Conservation (phyloP, 23 tunicate genomes). For the Halocynthia roretzi region DNA sequence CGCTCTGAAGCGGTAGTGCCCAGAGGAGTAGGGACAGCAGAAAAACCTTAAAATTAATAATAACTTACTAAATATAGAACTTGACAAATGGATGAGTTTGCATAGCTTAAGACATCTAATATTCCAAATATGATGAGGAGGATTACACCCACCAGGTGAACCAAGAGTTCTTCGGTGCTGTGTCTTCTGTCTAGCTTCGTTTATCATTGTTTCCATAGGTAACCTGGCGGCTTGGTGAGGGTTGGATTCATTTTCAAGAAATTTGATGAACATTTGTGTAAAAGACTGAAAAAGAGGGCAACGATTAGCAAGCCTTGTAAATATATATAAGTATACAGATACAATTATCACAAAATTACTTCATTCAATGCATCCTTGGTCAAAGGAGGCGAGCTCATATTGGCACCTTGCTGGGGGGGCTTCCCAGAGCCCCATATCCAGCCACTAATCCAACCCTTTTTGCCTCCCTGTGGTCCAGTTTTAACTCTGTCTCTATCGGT, state of each 20-base stretch:
- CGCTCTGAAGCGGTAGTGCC: conserved; percentile 15
- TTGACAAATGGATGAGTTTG: too few relatives aligned
- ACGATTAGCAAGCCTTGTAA: too few relatives aligned
- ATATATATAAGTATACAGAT: too few relatives aligned
- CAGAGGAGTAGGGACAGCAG: conserved; percentile 14
- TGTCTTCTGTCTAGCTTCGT: conserved; percentile 57
- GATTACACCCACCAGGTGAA: not conserved
- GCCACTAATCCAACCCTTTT: conserved; percentile 51
- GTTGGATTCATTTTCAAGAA: conserved; percentile 71
- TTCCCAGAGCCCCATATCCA: conserved; percentile 42
- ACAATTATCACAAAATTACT: not conserved
- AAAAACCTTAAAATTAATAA: not conserved
- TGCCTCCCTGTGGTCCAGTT: conserved; percentile 10
- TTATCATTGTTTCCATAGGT: conserved; percentile 63
- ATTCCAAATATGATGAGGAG: too few relatives aligned
- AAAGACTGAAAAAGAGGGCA: conserved; percentile 54
- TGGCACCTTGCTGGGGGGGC: not conserved
- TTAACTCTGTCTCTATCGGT: conserved; percentile 49
- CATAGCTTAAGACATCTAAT: too few relatives aligned
- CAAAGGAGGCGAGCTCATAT: not conserved
- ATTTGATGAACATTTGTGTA: conserved; percentile 83
- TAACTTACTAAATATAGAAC: too few relatives aligned
- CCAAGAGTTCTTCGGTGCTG: conserved; percentile 29
- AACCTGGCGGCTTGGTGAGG: conserved; percentile 51
- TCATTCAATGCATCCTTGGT: conserved; percentile 5